Base-by-base conservation (phyloP, 2,888 invertebrate genomes). In the Pantelozetes paolii region DNA sequence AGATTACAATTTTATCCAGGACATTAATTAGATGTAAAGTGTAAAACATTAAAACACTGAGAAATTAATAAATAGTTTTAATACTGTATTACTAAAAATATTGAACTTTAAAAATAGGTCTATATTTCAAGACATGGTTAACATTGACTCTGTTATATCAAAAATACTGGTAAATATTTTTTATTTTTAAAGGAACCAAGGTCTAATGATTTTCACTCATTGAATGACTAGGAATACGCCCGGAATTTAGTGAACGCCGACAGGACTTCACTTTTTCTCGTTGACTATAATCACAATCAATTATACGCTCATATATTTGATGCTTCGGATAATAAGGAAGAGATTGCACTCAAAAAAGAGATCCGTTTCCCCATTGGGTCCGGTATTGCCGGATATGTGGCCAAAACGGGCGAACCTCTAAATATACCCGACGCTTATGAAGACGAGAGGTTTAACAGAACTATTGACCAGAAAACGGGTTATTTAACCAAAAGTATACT, bases 81-180 rank as follows among this genome's bases (percentile, higher is more conserved):
- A n/a, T n/a, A n/a, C n/a, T n/a, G n/a, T n/a, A n/a, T n/a, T n/a
- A n/a, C n/a, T n/a, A n/a, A n/a, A n/a, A n/a, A n/a, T n/a, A n/a
- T n/a, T n/a, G n/a, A n/a, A n/a, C n/a, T n/a, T n/a, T n/a, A n/a
- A n/a, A n/a, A n/a, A n/a, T n/a, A 91, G 91, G 81, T 90, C 90
- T 11, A 90, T 92, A 80, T 92, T 93, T 80, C 91, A 92, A 84
- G 91, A 92, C 80, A 92, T 92, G 87, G 88, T 90, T 64, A 90
- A 89, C 77, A 88, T 91, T 85, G 91, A 92, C 79, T 86, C 87
- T 74, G 85, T 92, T 0, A 90, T 92, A 40, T 88, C 89, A 81
- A 89, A 90, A 81, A 89, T 92, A 75, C 88, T 92, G 87, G 85
- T 85, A 80, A 79, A 80, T 73, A 42, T 18, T n/a, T n/a, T n/a